phyloP scores from a whole-genome alignment of 2,797 vertebrate species.

The Characodon lateralis region DNA sequence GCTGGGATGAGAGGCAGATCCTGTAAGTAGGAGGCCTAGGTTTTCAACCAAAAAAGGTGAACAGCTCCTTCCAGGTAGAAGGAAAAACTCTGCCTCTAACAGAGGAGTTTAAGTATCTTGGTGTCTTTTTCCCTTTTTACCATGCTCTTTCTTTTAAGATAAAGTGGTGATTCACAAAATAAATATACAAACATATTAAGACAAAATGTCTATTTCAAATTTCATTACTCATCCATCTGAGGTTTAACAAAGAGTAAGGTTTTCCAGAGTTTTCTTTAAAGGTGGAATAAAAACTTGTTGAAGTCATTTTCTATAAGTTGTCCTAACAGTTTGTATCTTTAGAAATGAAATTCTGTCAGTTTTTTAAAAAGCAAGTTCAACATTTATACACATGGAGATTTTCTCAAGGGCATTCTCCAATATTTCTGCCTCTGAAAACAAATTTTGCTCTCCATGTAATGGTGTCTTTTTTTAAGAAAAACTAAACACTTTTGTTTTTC shows the following conservation, averaged over 20 bases:
- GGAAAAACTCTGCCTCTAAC: neutral
- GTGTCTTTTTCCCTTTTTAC: neutral
- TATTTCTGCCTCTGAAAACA: slow-evolving; percentile 10
- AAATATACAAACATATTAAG: neutral
- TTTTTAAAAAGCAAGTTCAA: neutral
- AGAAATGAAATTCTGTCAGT: slow-evolving; percentile 3
- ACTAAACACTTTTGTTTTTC: slow-evolving; percentile 37
- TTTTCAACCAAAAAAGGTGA: neutral
- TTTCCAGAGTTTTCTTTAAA: neutral
- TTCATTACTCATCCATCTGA: neutral
- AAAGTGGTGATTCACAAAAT: neutral
- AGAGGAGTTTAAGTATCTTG: neutral
- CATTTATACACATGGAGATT: slow-evolving; percentile 9
- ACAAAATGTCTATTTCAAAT: neutral
- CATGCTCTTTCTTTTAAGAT: neutral
- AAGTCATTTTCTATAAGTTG: neutral
- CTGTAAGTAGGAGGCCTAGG: neutral
- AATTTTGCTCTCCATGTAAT: slow-evolving; percentile 1
- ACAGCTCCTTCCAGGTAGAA: neutral
- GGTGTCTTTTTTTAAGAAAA: slow-evolving; percentile 41
- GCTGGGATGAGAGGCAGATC: neutral
- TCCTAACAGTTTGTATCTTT: neutral
- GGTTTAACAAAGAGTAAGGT: neutral
- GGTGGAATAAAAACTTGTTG: neutral
- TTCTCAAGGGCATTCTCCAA: neutral